phyloP scores from a whole-genome alignment of 2,113 vertebrate species.

The Zapornia atra region DNA sequence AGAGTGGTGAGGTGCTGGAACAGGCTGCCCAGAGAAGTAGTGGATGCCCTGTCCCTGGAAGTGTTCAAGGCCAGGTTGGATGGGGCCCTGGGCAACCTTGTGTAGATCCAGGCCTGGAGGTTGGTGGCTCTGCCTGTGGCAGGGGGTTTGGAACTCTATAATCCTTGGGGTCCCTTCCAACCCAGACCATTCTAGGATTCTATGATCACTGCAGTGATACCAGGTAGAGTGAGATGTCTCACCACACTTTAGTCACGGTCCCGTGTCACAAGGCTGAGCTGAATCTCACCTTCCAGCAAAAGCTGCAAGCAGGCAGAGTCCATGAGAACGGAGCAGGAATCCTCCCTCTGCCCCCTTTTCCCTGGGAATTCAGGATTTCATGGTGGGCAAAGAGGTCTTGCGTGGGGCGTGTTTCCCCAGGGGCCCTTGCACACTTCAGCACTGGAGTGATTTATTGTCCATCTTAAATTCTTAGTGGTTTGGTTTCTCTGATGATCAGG shows the following conservation, averaged over 20 bases:
- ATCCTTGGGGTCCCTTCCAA: too few relatives aligned
- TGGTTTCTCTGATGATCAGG: neutral
- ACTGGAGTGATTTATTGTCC: neutral
- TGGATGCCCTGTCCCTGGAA: too few relatives aligned
- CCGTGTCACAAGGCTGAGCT: neutral
- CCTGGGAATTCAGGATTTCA: neutral
- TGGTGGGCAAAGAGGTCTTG: neutral
- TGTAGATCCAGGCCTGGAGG: too few relatives aligned
- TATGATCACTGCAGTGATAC: neutral
- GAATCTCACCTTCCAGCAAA: neutral
- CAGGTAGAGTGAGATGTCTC: neutral
- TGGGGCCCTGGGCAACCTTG: too few relatives aligned
- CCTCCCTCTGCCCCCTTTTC: neutral
- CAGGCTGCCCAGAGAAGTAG: too few relatives aligned
- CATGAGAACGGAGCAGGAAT: accelerated
- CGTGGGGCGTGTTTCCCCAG: neutral
- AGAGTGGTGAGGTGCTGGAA: too few relatives aligned
- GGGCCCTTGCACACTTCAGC: neutral
- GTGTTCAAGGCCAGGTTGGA: too few relatives aligned
- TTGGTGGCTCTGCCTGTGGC: too few relatives aligned
- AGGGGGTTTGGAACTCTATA: too few relatives aligned
- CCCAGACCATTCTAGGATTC: too few relatives aligned
- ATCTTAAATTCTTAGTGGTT: neutral
- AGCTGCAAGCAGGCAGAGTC: neutral
- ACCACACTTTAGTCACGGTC: neutral